Evolutionary conservation across 2,888 invertebrate genomes (phyloP).

Genomic region (Gastracanthus pulcherrimus): DNA sequence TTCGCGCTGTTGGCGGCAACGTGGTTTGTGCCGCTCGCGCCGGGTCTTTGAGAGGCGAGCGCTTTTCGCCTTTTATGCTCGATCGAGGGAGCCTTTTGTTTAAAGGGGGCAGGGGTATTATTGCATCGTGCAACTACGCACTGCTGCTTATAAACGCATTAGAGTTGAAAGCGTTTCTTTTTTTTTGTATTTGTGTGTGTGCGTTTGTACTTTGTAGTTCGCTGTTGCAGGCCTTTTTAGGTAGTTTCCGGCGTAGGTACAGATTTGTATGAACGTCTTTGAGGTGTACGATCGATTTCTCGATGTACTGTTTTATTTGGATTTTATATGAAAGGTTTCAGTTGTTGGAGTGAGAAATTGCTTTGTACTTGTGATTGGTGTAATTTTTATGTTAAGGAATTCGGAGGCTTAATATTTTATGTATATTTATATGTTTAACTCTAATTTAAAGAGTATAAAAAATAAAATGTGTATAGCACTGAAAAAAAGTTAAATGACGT

Average conservation of each 20-base stretch:
- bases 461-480: too few species aligned
- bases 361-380: too few species aligned
- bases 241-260: background rate
- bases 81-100: conserved; percentile 26
- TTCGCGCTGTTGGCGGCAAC: background rate
- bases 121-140: background rate
- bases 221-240: background rate
- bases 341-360: background rate
- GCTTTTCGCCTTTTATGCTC: conserved; percentile 19
- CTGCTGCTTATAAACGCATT: conserved; percentile 24
- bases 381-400: too few species aligned
- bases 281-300: background rate
- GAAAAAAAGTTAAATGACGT: background rate
- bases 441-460: too few species aligned
- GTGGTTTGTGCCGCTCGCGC: too few species aligned
- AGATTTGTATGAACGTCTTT: background rate
- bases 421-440: too few species aligned
- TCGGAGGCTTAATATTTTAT: too few species aligned
- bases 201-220: too few species aligned
- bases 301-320: background rate
- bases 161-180: conserved; percentile 8
- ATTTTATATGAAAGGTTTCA: background rate
- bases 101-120: background rate
- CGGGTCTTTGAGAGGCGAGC: too few species aligned
- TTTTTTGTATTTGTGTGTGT: too few species aligned